These are phyloP conservation scores for Catalaphyllia jardinei DNA, from an alignment of 64 coral and sea anemone genomes.

Conservation along the genomic window DNA sequence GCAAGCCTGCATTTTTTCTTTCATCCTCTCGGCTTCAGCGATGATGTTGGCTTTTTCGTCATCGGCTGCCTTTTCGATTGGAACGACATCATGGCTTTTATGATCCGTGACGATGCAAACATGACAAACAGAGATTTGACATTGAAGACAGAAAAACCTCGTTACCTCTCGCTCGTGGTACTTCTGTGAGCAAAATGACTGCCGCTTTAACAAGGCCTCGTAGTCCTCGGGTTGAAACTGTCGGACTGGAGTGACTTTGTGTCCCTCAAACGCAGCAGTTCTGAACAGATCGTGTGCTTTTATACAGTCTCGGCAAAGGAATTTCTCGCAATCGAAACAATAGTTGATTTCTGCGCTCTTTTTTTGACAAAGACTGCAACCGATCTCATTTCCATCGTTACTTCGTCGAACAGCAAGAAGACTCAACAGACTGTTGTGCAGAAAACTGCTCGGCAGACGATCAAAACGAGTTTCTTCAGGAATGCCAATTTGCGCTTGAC, in stretches of 20 bases:
- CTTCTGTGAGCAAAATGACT: not conserved
- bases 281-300: not conserved
- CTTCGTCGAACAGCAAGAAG: slow-evolving; percentile 15
- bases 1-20: not conserved
- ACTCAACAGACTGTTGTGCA: slow-evolving; percentile 11
- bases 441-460: slow-evolving; percentile 26
- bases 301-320: not conserved
- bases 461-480: slow-evolving; percentile 17
- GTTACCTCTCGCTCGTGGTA: not conserved
- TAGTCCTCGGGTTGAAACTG: not conserved
- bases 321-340: slow-evolving; percentile 28
- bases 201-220: not conserved
- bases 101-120: slow-evolving; percentile 18
- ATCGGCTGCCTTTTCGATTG: not conserved
- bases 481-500: not conserved
- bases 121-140: slow-evolving; percentile 10
- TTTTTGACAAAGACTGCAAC: not conserved
- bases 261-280: not conserved
- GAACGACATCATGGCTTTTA: not conserved
- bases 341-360: slow-evolving; percentile 10
- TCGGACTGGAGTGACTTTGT: slow-evolving; percentile 8
- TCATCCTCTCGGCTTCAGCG: not conserved
- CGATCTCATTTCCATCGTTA: not conserved
- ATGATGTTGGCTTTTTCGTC: not conserved
- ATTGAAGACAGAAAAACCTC: slow-evolving; percentile 25